Conservation (phyloP, 2,113 vertebrate genomes). For the Sinocyclocheilus anshuiensis region DNA sequence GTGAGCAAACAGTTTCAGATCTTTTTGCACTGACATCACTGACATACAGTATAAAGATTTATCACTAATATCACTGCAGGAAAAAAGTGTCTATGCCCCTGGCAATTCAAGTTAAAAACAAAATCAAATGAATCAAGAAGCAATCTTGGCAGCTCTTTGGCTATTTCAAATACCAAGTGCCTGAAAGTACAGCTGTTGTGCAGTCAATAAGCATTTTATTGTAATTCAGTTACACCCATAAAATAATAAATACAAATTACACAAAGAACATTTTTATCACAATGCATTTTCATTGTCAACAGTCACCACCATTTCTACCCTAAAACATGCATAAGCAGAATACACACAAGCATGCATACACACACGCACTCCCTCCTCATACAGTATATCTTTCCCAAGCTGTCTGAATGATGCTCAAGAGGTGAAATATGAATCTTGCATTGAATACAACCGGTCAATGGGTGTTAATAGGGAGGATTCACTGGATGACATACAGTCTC, state of each 20-base stretch:
- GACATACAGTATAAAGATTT: no score
- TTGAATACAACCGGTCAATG: constrained; percentile 95
- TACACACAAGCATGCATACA: neutral
- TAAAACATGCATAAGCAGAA: constrained; percentile 25
- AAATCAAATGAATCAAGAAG: neutral
- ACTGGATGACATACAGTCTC: constrained; percentile 81
- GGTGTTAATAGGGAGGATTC: constrained; percentile 88
- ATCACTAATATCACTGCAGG: no score
- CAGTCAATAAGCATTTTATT: constrained; percentile 55
- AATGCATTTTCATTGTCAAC: constrained; percentile 58
- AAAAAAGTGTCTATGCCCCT: no score
- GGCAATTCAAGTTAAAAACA: neutral
- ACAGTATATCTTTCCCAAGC: neutral
- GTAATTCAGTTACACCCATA: constrained; percentile 57
- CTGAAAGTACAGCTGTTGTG: neutral
- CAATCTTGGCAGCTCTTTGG: neutral
- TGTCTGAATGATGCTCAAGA: constrained; percentile 75
- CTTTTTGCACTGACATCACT: no score
- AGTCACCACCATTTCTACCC: constrained; percentile 11
- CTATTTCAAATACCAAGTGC: neutral
- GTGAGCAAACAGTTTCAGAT: no score
- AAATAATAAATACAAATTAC: constrained; percentile 75
- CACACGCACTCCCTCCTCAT: neutral
- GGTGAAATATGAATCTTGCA: constrained; percentile 98
- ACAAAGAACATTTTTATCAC: constrained; percentile 60